Conservation (phyloP, 2,888 invertebrate genomes). For the Leucophenga maculata region DNA sequence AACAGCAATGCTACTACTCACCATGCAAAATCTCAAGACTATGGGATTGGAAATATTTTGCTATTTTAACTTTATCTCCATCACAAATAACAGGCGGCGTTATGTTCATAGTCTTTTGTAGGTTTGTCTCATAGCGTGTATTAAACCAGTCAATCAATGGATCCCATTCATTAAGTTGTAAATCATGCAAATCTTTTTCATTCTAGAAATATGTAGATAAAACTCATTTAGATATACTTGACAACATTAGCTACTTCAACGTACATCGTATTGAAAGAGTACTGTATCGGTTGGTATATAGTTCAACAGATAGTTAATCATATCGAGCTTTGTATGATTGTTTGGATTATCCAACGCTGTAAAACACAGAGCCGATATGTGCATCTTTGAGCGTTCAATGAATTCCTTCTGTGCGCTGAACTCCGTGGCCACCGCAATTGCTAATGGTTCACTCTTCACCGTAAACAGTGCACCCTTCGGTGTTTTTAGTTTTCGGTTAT, state of each 20-base stretch:
- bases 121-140: slow-evolving; percentile 81
- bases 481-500: slow-evolving; percentile 91
- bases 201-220: slow-evolving; percentile 78
- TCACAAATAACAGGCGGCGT: slow-evolving; percentile 79
- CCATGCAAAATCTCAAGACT: slow-evolving; percentile 87
- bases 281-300: slow-evolving; percentile 88
- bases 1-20: slow-evolving; percentile 64
- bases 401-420: slow-evolving; percentile 90
- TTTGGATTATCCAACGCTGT: slow-evolving; percentile 95
- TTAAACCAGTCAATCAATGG: slow-evolving; percentile 93
- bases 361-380: slow-evolving; percentile 92
- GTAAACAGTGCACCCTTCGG: slow-evolving; percentile 85
- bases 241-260: slow-evolving; percentile 21
- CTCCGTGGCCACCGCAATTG: slow-evolving; percentile 93
- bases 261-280: slow-evolving; percentile 82
- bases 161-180: slow-evolving; percentile 90
- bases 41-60: slow-evolving; percentile 85
- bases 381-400: slow-evolving; percentile 88
- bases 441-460: slow-evolving; percentile 88
- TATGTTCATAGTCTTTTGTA: slow-evolving; percentile 82
- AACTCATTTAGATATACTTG: too few species aligned
- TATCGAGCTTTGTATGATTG: slow-evolving; percentile 81
- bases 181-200: slow-evolving; percentile 81
- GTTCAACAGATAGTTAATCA: slow-evolving; percentile 84
- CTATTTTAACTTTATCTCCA: slow-evolving; percentile 80